These are phyloP conservation scores for Phrynocephalus guinanensis DNA, from an alignment of 2,797 vertebrate species.

Conservation along the genomic window DNA sequence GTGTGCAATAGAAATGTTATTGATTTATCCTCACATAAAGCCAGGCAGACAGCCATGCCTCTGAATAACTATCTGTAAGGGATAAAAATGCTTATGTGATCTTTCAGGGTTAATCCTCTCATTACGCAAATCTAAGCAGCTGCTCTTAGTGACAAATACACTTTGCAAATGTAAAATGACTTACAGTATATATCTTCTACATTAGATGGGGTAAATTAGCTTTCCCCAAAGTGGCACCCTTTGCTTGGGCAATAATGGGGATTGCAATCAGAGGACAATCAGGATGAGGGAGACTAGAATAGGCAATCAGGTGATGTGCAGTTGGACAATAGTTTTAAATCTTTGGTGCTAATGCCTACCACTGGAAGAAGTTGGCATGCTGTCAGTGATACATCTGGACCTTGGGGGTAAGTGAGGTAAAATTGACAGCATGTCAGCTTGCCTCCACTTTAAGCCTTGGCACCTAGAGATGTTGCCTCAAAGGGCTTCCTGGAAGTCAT, in stretches of 20 bases:
- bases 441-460: background rate
- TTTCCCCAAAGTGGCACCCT: background rate
- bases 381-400: background rate
- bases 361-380: background rate
- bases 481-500: no score
- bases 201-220: background rate
- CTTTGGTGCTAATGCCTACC: no score
- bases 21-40: conserved; percentile 12
- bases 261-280: background rate
- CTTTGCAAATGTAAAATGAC: background rate
- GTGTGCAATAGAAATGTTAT: background rate
- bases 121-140: background rate
- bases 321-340: no score
- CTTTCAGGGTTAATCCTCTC: background rate
- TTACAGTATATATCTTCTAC: background rate
- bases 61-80: background rate
- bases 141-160: background rate
- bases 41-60: background rate
- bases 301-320: background rate
- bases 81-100: background rate
- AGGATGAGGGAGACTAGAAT: background rate
- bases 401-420: no score
- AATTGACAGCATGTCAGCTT: background rate
- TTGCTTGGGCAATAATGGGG: background rate
- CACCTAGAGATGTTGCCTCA: background rate